Base-by-base conservation (phyloP, 2,888 invertebrate species). In the Lomographa bimaculata region DNA sequence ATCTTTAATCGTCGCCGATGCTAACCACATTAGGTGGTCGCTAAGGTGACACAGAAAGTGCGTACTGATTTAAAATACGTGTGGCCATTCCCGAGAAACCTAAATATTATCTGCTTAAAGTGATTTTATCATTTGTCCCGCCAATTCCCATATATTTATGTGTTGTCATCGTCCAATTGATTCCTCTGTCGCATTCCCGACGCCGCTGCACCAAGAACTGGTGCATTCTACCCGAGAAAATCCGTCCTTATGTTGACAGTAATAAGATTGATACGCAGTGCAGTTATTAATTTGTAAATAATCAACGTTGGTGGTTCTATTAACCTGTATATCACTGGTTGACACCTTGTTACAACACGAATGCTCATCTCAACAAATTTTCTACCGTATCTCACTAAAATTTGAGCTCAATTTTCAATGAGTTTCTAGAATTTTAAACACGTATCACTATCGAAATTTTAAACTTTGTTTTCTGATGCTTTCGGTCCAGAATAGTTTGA, bases 261-360 rank as follows among this genome's bases (percentile, higher is more conserved):
- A 1, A 40, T 66, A 72, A 54, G 41, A 52, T 34, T 35, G n/a
- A 41, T 19, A 3, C 26, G 18, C 25, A 46, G 7, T 12, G 40
- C 16, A 33, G 12, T 40, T n/a, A 8, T 48, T 34, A 27, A 1
- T 48, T 56, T 47, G 51, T 57, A 35, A 50, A 46, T 56, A 65
- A 35, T 60, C 71, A 66, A 60, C 62, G 75, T 74, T 68, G 79
- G 79, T 70, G 66, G 62, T 62, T 68, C 66, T 71, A 71, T 69
- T 78, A 79, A 79, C 76, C 68, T 76, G 74, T 72, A 69, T 69
- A 72, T 76, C 77, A 70, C 71, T 65, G 70, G 60, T 71, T 77
- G 76, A 79, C 81, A 84, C 77, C 71, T 79, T 69, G 60, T 64
- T 65, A 56, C 55, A 46, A 33, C 11, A 46, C 26, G 39, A 12